A percentile compares a stretch with the other conserved stretches of the same genome.
Conservation (phyloP, 2,113 vertebrate genomes). For the Ophiodon elongatus region DNA sequence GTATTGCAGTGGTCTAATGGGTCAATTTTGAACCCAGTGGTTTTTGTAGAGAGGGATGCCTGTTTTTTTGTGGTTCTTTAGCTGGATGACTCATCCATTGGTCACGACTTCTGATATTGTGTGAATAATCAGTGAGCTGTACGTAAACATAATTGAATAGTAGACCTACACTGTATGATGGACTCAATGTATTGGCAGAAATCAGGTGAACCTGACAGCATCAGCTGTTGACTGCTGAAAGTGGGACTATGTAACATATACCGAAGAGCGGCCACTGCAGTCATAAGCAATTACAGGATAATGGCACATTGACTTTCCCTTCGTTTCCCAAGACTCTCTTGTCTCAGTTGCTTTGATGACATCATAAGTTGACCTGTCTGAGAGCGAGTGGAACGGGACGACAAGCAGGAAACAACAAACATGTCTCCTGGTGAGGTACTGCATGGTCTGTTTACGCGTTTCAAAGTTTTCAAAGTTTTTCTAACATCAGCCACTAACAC, state of each 20-base stretch:
- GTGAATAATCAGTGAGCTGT: neutral
- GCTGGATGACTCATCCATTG: slow-evolving; percentile 16
- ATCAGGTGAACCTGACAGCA: neutral
- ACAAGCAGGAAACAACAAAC: neutral
- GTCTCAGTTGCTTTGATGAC: neutral
- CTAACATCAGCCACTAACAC: neutral
- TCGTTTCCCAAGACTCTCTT: neutral
- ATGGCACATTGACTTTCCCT: neutral
- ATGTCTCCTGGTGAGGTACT: neutral
- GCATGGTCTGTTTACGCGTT: neutral
- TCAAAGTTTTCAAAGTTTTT: neutral
- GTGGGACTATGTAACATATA: neutral
- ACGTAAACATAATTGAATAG: neutral
- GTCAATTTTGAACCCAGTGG: neutral
- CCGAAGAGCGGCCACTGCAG: neutral
- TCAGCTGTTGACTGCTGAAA: neutral
- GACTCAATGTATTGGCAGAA: neutral
- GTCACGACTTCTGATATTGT: slow-evolving; percentile 2
- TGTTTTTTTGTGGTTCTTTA: neutral
- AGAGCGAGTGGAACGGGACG: too few species aligned
- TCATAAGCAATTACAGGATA: neutral
- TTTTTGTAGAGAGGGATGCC: neutral
- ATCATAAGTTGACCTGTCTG: neutral
- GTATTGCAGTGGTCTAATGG: neutral
- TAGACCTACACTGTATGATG: neutral